Base-by-base conservation (phyloP, 2,888 invertebrate genomes). In the Phytoseiulus persimilis region DNA sequence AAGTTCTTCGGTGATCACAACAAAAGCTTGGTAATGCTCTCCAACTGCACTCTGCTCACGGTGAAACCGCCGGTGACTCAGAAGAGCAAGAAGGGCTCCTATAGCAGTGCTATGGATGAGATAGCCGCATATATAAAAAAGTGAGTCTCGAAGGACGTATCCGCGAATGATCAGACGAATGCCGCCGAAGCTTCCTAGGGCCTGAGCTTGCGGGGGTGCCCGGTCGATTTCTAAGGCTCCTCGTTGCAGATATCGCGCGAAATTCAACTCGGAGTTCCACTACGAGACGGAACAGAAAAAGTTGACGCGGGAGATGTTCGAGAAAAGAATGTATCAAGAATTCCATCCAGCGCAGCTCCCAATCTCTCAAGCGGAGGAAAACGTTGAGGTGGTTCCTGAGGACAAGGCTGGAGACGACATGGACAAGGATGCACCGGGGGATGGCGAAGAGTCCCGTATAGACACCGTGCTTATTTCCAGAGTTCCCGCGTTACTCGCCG, bases 1-100 rank as follows among this genome's bases (percentile, higher is more conserved):
- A 87, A 87, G 87, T 87, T 87, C 23, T 87, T 87, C 87, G 87
- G 87, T n/a, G 87, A 87, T 33, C 87, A 87, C 45, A 87, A 87
- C 87, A 87, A 87, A n/a, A 87, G 87, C 33, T 45, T 87, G 23
- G 87, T 87, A 0, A 33, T 45, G 28, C 87, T 87, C 32, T 33
- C 39, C 31, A 87, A 87, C 87, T 87, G 87, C 32, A 87, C 87
- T n/a, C 28, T 87, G 6, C 87, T 87, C 87, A 87, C 87, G 23
- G n/a, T 32, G 45, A 87, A 87, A 32, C 87, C 87, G 14, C 87
- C 87, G 11, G 87, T 87, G 33, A 87, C 32, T 33, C 87, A 87
- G 87, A 87, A 87, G 14, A 87, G 87, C 87, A 87, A 87, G 33
- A 87, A 87, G n/a, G 87, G 87, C 31, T 87, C 87, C 33, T 87